Conservation (phyloP, 2,113 vertebrate species). For the Bagarius yarrelli region DNA sequence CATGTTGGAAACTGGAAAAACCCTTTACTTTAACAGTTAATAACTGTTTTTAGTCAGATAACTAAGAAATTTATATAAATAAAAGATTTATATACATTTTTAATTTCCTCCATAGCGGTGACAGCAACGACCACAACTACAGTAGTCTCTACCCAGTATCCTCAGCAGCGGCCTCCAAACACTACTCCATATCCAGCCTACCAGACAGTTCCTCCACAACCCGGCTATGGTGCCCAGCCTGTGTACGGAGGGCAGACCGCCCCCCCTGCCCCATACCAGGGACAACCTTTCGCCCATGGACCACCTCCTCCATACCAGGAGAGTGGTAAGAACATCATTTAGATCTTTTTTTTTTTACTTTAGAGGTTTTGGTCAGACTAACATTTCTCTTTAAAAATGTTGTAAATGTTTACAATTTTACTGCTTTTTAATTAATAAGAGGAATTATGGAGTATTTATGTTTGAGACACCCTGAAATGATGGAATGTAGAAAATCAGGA, state of each 20-base stretch:
- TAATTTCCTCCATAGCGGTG: constrained; percentile 69
- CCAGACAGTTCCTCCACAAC: constrained; percentile 76
- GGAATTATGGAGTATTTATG: too few species aligned
- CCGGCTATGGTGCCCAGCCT: constrained; percentile 66
- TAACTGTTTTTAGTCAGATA: too few species aligned
- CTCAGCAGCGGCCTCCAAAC: constrained; percentile 66
- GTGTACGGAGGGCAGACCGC: constrained; percentile 57
- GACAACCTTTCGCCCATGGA: constrained; percentile 71
- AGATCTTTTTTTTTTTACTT: background rate
- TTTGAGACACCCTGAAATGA: too few species aligned
- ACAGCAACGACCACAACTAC: constrained; percentile 76
- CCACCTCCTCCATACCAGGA: constrained; percentile 86
- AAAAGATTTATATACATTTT: background rate
- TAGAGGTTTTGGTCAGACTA: too few species aligned
- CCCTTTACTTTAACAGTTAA: too few species aligned
- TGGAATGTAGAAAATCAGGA: too few species aligned
- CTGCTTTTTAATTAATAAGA: too few species aligned
- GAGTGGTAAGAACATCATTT: constrained; percentile 63
- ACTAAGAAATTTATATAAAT: too few species aligned
- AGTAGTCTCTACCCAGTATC: constrained; percentile 75
- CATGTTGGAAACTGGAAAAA: too few species aligned
- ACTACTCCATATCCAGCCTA: constrained; percentile 75
- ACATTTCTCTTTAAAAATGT: too few species aligned
- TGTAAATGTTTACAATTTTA: too few species aligned
- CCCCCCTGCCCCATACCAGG: constrained; percentile 64